Conservation (phyloP, 1,140 invertebrate species). For the Neodiprion fabricii region DNA sequence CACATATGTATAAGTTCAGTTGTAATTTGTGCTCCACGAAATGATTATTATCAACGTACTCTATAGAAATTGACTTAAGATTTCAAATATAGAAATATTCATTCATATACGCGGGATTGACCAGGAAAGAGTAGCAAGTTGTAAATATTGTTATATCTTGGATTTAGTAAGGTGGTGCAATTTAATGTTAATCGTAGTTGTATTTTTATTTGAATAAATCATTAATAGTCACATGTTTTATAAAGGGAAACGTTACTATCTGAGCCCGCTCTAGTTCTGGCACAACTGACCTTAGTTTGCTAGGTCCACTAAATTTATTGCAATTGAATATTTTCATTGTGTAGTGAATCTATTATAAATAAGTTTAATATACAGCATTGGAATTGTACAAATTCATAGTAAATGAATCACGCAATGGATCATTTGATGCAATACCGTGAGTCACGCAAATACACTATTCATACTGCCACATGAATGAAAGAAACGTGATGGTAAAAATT, state of each 20-base stretch:
- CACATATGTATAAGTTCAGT: slow-evolving; percentile 43
- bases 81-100: background rate
- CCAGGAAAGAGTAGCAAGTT: slow-evolving; percentile 35
- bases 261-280: background rate
- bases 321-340: slow-evolving; percentile 12
- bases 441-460: no score
- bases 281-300: background rate
- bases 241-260: background rate
- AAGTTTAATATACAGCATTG: slow-evolving; percentile 13
- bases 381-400: no score
- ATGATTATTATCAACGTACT: slow-evolving; percentile 26
- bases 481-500: no score
- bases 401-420: slow-evolving; percentile 21
- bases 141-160: slow-evolving; percentile 54
- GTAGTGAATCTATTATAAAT: slow-evolving; percentile 29
- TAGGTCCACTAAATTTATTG: background rate
- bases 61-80: background rate
- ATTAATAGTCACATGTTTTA: slow-evolving; percentile 42
- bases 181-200: slow-evolving; percentile 58
- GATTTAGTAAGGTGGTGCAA: slow-evolving; percentile 50
- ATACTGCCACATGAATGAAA: no score
- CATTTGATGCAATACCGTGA: slow-evolving; percentile 25
- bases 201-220: slow-evolving; percentile 58
- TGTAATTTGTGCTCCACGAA: slow-evolving; percentile 39
- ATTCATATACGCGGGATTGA: background rate